Conservation (phyloP, 1,140 invertebrate species). For the Polypedilum pembai region DNA sequence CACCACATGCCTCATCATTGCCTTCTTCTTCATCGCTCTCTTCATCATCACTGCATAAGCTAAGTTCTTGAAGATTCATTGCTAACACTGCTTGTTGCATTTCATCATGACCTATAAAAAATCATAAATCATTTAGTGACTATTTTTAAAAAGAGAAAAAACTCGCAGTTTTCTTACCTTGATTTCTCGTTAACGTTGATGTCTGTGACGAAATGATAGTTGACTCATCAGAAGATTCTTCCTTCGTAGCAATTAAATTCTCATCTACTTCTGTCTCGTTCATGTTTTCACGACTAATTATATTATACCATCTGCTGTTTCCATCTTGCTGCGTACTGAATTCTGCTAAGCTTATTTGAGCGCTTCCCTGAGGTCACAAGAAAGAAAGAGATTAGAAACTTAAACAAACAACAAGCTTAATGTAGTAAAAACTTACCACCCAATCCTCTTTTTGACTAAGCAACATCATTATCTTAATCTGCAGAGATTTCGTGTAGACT, state of each 20-base stretch:
- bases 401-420: neutral
- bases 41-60: constrained; percentile 46
- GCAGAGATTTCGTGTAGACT: constrained; percentile 76
- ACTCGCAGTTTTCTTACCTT: constrained; percentile 47
- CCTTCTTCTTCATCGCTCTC: constrained; percentile 55
- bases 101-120: constrained; percentile 28
- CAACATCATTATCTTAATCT: constrained; percentile 76
- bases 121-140: neutral
- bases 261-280: constrained; percentile 50
- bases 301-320: constrained; percentile 89
- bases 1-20: constrained; percentile 44
- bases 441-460: constrained; percentile 64
- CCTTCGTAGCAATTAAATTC: constrained; percentile 45
- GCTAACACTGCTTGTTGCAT: constrained; percentile 47
- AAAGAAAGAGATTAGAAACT: neutral
- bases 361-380: constrained; percentile 64
- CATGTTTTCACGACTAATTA: constrained; percentile 81
- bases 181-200: constrained; percentile 88
- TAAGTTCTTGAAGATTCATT: constrained; percentile 52
- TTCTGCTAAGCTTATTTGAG: constrained; percentile 91
- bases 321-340: constrained; percentile 72
- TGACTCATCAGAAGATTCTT: constrained; percentile 93
- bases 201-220: constrained; percentile 95
- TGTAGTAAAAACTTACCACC: constrained; percentile 57
- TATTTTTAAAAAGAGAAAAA: neutral